Evolutionary conservation across 2,797 vertebrate species (phyloP).

Genomic region (Champsocephalus esox): DNA sequence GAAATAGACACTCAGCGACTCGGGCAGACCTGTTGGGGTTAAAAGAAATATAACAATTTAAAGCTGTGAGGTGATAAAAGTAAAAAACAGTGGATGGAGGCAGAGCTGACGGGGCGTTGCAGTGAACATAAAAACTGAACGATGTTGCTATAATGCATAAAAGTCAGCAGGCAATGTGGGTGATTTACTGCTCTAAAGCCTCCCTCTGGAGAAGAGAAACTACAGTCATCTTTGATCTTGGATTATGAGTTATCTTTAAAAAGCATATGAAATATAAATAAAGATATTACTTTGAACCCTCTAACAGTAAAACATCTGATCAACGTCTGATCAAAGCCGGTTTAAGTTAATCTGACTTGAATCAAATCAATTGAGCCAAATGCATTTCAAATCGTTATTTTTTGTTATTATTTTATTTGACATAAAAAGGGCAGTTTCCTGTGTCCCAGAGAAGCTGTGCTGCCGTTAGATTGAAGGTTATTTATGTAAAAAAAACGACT

Average conservation of each 20-base stretch:
- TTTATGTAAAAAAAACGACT: no score
- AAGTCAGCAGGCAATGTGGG: constrained; percentile 8
- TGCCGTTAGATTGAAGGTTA: no score
- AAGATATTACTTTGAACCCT: background rate
- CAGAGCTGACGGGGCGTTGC: background rate
- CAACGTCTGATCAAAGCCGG: no score
- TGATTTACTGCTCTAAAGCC: constrained; percentile 38
- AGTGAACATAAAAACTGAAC: constrained; percentile 18
- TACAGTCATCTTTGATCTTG: constrained; percentile 45
- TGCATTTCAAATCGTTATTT: no score
- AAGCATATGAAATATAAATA: background rate
- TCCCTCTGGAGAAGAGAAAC: constrained; percentile 25
- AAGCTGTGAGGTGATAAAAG: constrained; percentile 9
- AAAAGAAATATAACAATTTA: background rate
- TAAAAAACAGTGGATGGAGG: constrained; percentile 7
- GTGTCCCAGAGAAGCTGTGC: no score
- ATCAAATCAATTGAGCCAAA: no score
- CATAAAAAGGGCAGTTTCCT: no score
- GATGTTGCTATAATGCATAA: constrained; percentile 10
- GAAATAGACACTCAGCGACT: constrained; percentile 80
- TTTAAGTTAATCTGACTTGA: no score
- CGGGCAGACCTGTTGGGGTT: constrained; percentile 70
- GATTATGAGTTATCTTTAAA: constrained; percentile 45
- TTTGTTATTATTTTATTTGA: no score
- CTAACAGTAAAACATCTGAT: no score